Percentiles rank a stretch among this genome's conserved stretches.
These are phyloP conservation scores for Nannobrachium achirus DNA, from an alignment of 2,113 vertebrate species.

Conservation along the genomic window DNA sequence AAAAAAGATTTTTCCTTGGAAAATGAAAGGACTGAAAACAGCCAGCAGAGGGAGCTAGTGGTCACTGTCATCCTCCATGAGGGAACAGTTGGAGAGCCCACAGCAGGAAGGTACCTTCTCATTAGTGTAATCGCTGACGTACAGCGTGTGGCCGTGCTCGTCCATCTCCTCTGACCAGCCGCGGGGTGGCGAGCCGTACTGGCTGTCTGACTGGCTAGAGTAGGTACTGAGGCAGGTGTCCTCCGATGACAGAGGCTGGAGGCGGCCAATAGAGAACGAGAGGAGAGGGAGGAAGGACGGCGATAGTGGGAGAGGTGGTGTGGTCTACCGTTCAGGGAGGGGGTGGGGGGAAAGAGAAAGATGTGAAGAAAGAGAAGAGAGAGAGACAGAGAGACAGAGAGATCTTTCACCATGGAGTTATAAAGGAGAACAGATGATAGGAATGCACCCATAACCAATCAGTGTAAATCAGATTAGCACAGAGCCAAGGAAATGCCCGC, in stretches of 20 bases:
- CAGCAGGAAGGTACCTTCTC: conserved; percentile 88
- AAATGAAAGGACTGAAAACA: background rate
- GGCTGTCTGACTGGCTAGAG: conserved; percentile 95
- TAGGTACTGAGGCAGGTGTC: conserved; percentile 89
- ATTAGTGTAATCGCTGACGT: conserved; percentile 95
- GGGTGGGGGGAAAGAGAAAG: conserved; percentile 4
- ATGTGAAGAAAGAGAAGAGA: background rate
- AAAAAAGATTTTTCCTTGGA: too few species aligned
- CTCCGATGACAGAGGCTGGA: conserved; percentile 89
- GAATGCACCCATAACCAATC: conserved; percentile 33
- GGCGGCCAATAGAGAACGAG: conserved; percentile 70
- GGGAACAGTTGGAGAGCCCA: conserved; percentile 1
- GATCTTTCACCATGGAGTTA: conserved; percentile 40
- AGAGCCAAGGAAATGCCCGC: conserved; percentile 20
- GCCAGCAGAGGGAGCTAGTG: background rate
- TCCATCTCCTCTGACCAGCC: conserved; percentile 98
- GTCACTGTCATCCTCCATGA: background rate
- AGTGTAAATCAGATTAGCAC: conserved; percentile 1
- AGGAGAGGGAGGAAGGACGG: conserved; percentile 63
- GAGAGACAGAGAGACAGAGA: background rate
- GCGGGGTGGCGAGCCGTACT: conserved; percentile 91
- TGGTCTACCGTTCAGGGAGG: conserved; percentile 40
- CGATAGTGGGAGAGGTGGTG: conserved; percentile 63
- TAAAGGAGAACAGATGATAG: conserved; percentile 24
- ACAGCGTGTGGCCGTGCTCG: conserved; percentile 92